Conservation (phyloP, 1,140 invertebrate genomes). For the Berghia stephanieae region DNA sequence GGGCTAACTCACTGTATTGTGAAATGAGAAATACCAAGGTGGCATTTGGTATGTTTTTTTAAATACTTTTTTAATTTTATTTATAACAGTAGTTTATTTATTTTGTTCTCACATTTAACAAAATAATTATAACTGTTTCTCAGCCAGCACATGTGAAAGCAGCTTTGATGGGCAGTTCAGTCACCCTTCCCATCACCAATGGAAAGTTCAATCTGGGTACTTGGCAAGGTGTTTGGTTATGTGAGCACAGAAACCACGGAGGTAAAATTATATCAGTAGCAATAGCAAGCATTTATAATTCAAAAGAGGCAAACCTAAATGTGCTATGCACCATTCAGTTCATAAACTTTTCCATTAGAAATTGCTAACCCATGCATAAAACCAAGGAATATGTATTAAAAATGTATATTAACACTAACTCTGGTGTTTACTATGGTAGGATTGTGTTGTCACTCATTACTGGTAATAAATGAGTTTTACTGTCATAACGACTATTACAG, state of each 20-base stretch:
- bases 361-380: neutral
- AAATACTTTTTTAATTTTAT: neutral
- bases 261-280: slow-evolving; percentile 43
- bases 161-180: slow-evolving; percentile 92
- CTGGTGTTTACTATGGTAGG: neutral
- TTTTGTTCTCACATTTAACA: neutral
- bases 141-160: slow-evolving; percentile 97
- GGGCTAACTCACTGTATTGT: neutral
- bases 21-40: neutral
- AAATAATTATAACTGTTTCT: slow-evolving; percentile 49
- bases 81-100: neutral
- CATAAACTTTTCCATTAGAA: too few species aligned
- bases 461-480: too few species aligned
- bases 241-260: slow-evolving; percentile 93
- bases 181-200: slow-evolving; percentile 95
- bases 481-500: too few species aligned
- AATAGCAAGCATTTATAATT: neutral
- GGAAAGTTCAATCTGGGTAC: slow-evolving; percentile 93
- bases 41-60: neutral
- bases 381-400: neutral
- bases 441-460: neutral
- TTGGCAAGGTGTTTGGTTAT: slow-evolving; percentile 98
- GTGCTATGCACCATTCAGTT: neutral
- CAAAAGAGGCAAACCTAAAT: neutral
- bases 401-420: neutral